Evolutionary conservation across 2,888 invertebrate genomes (phyloP).

Genomic region (Pollenia angustigena): DNA sequence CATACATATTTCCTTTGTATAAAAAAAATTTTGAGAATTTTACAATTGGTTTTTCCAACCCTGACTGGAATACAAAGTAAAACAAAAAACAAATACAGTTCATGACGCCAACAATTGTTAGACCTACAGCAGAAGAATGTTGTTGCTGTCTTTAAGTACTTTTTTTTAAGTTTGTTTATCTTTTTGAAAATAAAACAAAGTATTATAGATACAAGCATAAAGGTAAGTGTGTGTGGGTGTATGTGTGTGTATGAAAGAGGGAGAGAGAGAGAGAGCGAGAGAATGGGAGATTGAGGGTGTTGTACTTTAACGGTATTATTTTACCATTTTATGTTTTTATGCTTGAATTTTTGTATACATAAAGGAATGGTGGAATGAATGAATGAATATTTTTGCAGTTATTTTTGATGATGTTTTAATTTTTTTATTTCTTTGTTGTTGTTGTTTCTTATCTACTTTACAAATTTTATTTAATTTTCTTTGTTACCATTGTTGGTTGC

Average conservation of each 20-base stretch:
- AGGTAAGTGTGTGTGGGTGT: too few relatives aligned
- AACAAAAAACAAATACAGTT: constrained; percentile 28
- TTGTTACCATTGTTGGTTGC: too few relatives aligned
- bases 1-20: too few relatives aligned
- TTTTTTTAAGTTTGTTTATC: not conserved
- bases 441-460: too few relatives aligned
- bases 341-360: not conserved
- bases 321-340: not conserved
- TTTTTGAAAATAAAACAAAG: not conserved
- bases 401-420: too few relatives aligned
- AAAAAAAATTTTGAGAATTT: too few relatives aligned
- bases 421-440: too few relatives aligned
- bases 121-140: constrained; percentile 52
- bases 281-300: constrained; percentile 60
- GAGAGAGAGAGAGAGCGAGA: not conserved
- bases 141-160: constrained; percentile 20
- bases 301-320: constrained; percentile 71
- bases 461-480: too few relatives aligned
- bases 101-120: constrained; percentile 64
- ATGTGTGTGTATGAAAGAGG: not conserved
- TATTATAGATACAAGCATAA: too few relatives aligned
- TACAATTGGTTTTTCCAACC: too few relatives aligned
- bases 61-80: not conserved
- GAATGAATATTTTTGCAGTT: too few relatives aligned
- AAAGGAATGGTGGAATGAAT: too few relatives aligned